Evolutionary conservation across 2,113 vertebrate genomes (phyloP), one percentile per base, ranked within the genome.

Genomic region (Oenanthe melanoleuca): DNA sequence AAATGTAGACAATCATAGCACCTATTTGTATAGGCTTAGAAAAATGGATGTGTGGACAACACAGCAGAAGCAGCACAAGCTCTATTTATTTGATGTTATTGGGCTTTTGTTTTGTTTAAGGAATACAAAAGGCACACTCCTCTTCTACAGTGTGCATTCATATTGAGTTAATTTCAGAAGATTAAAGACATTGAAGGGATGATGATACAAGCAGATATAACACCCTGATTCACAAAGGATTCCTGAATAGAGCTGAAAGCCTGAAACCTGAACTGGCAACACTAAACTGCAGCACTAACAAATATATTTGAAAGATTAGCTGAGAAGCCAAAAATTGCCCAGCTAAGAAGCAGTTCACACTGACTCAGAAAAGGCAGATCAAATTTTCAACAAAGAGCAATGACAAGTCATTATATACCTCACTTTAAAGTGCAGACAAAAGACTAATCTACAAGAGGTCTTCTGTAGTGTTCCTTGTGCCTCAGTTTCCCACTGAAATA

Each of bases 211-310:
- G 38, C 50, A 73, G 18, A 24, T 78, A 23, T 74, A 95, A 93
- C n/a, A 64, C 65, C 26, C 66, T 85, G 45, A 80, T 79, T 95
- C 80, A 95, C 81, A 89, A 91, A 75, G 37, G 45, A 84, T 87
- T 61, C 11, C 59, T 64, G 11, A 49, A 29, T 21, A 85, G 45
- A 82, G 22, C 26, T 22, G 52, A 65, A 38, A 80, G 31, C 37
- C 37, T 79, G 74, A 86, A 95, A 75, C 63, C 45, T 61, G 37
- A 91, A 29, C 49, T 45, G 63, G 55, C 59, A 86, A 47, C 29
- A 42, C 33, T 88, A 42, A 85, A 82, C 24, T 64, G 57, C 53
- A 80, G 18, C 55, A 64, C 56, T 52, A 31, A 50, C 14, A 50
- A 63, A 57, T 79, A 55, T 31, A 45, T 34, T 70, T 80, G 37